Evolutionary conservation across 2,888 invertebrate genomes (phyloP), one percentile per base, ranked within the genome.

Genomic region (Neoaliturus tenellus): DNA sequence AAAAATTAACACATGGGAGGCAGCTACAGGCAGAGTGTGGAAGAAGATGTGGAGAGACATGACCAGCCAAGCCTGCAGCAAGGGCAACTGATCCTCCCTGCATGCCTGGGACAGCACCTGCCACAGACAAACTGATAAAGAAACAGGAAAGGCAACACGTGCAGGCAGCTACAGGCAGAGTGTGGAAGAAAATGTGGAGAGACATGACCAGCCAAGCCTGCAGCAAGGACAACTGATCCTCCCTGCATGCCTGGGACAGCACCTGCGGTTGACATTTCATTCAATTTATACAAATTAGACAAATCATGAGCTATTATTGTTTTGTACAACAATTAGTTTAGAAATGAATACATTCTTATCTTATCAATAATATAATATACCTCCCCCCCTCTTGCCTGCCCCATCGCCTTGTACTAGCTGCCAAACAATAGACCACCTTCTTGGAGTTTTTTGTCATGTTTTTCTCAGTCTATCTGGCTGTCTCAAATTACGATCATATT

Each of bases 91-190:
- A 85, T 96, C 94, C 90, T 96, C 95, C 85, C 93, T 91, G 88
- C 96, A 94, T n/a, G 97, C 95, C 86, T 95, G 94, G 89, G 97
- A 95, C 90, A 98, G 98, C 51, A 98, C 97, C 98, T 98, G 91
- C 6, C 90, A 8, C 6, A 51, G 10, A 51, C 73, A 89, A 85
- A 88, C 95, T 94, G 85, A 95, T 93, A 88, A 96, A 95, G 90
- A 96, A 95, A 89, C 95, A 94, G 0, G 95, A 94, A 51, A 96
- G 91, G 88, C 94, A 95, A 95, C 95, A 96, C 12, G 94, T 93
- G 0, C 95, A 94, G 92, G 94, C 94, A 17, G 94, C 92, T 75
- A 94, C 90, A 0, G 95, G 95, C 87, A 94, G 92, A 83, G 94
- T 93, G 88, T 95, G 94, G 31, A 95, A 94, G 89, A 96, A 95